These are phyloP conservation scores for Ips typographus DNA, from an alignment of 1,140 invertebrate genomes.

Conservation along the genomic window DNA sequence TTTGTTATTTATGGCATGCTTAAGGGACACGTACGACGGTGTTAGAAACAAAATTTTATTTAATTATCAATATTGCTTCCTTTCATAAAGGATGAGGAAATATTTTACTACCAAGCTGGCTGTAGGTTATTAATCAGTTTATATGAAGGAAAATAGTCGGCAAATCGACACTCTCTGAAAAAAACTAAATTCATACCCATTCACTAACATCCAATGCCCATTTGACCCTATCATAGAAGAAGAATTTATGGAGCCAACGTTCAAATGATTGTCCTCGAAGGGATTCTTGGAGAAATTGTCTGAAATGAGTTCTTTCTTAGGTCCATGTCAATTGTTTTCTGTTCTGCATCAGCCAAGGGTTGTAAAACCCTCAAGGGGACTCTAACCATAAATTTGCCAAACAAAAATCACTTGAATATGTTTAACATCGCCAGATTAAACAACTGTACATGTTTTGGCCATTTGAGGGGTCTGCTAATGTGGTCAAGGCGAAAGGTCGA, in stretches of 20 bases:
- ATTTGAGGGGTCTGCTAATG: no score
- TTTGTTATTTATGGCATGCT: not conserved
- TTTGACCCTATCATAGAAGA: slow-evolving; percentile 1
- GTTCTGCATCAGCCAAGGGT: not conserved
- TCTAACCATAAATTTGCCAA: no score
- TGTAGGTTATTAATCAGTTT: not conserved
- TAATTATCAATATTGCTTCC: not conserved
- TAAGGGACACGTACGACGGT: not conserved
- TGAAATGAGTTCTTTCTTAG: slow-evolving; percentile 1
- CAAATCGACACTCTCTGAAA: not conserved
- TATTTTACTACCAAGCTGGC: not conserved
- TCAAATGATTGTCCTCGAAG: not conserved
- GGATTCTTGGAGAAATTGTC: not conserved
- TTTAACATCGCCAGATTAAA: no score
- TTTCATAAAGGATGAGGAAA: not conserved
- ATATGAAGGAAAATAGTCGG: not conserved
- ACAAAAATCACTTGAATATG: no score
- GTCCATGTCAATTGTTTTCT: not conserved
- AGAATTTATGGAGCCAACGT: not conserved
- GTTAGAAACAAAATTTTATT: not conserved
- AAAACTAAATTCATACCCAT: slow-evolving; percentile 2
- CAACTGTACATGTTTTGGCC: no score
- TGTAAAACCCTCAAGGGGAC: not conserved
- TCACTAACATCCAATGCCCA: not conserved
- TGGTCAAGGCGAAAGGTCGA: no score